phyloP scores from a whole-genome alignment of 2,113 vertebrate genomes.

The Takifugu bimaculatus region DNA sequence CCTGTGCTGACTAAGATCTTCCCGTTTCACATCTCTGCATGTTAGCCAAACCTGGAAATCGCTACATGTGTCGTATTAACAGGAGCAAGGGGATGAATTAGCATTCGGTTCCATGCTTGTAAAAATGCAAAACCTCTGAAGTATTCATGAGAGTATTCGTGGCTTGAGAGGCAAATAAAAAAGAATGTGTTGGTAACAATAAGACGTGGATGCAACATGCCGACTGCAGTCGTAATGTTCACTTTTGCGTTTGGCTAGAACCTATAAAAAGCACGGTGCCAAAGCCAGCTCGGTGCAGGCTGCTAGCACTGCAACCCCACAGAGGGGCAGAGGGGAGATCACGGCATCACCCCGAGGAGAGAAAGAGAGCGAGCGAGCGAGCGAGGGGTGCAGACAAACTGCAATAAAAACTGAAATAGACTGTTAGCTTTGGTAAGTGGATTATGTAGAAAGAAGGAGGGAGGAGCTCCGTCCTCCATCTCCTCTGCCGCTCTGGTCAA shows the following conservation, averaged over 20 bases:
- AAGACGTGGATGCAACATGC: constrained; percentile 10
- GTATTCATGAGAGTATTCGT: constrained; percentile 22
- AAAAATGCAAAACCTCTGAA: constrained; percentile 29
- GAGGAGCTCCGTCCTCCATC: constrained; percentile 26
- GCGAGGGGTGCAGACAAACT: constrained; percentile 10
- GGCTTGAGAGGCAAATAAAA: constrained; percentile 15
- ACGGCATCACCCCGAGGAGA: constrained; percentile 39
- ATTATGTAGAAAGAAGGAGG: constrained; percentile 38
- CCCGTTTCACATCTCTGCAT: constrained; percentile 19
- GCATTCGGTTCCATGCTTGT: constrained; percentile 5
- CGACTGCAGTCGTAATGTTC: constrained; percentile 18
- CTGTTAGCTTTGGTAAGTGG: constrained; percentile 42
- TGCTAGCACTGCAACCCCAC: constrained; percentile 53
- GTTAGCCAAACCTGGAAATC: constrained; percentile 20
- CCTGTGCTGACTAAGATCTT: constrained; percentile 65
- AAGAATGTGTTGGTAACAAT: constrained; percentile 25
- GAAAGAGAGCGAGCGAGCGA: constrained; percentile 5
- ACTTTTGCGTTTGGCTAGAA: constrained; percentile 19
- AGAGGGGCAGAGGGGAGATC: constrained; percentile 53
- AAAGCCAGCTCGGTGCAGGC: constrained; percentile 49
- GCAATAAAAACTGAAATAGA: constrained; percentile 39
- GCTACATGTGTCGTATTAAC: constrained; percentile 1
- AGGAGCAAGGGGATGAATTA: constrained; percentile 2
- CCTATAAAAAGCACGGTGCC: constrained; percentile 21
- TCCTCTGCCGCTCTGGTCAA: constrained; percentile 20